Conservation (phyloP, 1,140 invertebrate genomes). For the Bombus pyrosoma region DNA sequence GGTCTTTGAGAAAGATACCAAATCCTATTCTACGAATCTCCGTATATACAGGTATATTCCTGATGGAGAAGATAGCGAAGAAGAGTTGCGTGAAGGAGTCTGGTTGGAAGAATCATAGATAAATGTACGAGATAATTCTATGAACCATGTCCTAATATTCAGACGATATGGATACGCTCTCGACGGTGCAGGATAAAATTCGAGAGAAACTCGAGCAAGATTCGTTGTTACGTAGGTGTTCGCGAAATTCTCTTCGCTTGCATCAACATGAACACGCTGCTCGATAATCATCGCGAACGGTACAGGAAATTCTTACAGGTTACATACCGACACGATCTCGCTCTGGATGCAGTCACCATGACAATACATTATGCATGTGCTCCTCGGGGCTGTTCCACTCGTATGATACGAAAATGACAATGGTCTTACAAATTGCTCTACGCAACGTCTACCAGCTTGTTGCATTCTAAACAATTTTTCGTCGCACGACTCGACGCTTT, state of each 20-base stretch:
- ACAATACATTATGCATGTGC: constrained; percentile 12
- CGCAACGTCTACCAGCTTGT: background rate
- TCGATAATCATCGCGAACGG: constrained; percentile 38
- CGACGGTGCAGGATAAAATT: background rate
- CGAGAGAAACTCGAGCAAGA: background rate
- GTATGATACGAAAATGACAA: background rate
- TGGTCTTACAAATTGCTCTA: background rate
- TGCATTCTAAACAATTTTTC: background rate
- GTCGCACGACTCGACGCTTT: too few species aligned
- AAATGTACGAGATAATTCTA: background rate
- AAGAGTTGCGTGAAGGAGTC: background rate
- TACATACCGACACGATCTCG: constrained; percentile 36
- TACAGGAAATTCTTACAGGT: constrained; percentile 26
- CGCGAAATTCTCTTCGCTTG: constrained; percentile 10
- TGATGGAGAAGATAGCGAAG: background rate
- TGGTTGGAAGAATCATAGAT: background rate
- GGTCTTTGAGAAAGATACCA: background rate
- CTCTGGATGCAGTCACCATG: constrained; percentile 16
- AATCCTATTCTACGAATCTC: background rate
- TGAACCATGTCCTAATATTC: background rate
- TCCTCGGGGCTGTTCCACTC: background rate
- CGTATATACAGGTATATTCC: too few species aligned
- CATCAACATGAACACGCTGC: constrained; percentile 5
- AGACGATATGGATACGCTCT: background rate
- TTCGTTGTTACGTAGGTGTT: background rate